Conservation (phyloP, 2,888 invertebrate genomes). For the Artemia sp. region DNA sequence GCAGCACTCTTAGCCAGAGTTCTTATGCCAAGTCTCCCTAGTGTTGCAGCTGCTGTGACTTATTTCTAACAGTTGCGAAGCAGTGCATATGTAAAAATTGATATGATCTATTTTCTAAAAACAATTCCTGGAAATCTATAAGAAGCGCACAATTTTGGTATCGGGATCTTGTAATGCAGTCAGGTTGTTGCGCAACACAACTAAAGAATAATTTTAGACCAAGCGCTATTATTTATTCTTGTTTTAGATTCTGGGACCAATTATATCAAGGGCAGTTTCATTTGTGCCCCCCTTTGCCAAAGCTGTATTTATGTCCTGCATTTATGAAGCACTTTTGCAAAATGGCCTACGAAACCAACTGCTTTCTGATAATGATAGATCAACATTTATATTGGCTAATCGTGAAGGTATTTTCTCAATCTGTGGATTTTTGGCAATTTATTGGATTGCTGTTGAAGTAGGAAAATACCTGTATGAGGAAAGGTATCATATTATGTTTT, state of each 20-base stretch:
- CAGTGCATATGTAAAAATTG: no score
- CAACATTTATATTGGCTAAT: constrained; percentile 56
- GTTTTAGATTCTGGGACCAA: constrained; percentile 42
- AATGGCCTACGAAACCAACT: constrained; percentile 52
- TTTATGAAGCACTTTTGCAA: constrained; percentile 49
- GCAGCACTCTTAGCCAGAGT: no score
- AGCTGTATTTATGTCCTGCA: constrained; percentile 39
- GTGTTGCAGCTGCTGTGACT: no score
- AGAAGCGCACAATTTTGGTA: no score
- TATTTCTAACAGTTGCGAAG: no score
- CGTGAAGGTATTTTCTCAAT: constrained; percentile 75
- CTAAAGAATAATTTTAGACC: no score
- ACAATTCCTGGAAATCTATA: no score
- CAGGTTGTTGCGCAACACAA: no score
- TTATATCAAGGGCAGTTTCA: constrained; percentile 41
- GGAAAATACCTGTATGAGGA: constrained; percentile 39
- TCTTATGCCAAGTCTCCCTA: no score
- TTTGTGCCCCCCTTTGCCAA: constrained; percentile 39
- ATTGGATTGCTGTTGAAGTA: constrained; percentile 51
- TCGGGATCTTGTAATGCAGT: no score
- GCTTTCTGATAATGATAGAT: constrained; percentile 41
- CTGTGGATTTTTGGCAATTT: constrained; percentile 66
- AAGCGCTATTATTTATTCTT: background rate
- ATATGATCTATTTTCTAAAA: no score
- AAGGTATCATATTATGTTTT: constrained; percentile 25